Base-by-base conservation (phyloP, 1,140 invertebrate species). In the Pomacea maculata region DNA sequence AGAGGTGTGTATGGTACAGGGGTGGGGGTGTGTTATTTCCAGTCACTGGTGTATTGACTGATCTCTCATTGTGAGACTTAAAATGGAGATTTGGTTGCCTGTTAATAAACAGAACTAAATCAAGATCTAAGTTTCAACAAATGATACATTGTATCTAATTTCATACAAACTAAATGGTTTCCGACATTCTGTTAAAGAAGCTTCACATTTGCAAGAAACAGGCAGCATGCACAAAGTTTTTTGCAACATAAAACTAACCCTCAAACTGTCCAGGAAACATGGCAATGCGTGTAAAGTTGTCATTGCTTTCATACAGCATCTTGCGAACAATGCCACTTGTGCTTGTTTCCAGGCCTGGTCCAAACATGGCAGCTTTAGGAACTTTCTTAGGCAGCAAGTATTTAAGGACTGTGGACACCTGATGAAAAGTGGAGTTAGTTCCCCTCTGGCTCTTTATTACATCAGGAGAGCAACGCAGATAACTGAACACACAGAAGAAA, bases 181-280 rank as follows among this genome's bases (percentile, higher is more conserved):
- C 34, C 6, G 6, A 45, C 34, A 45, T 45, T 25, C 25, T 45
- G 34, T 45, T 45, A 45, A 45, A 45, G 34, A 45, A 45, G 34
- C 34, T 45, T 45, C 34, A 45, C 6, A 45, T 45, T 45, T 45
- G 34, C 34, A 45, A 4, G 34, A 6, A 45, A 45, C 57, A 61
- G 57, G 57, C 57, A 67, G 2, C 6, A 7, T 70, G 68, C 21
- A 70, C 2, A 45, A 29, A 25, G 34, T 70, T 70, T 6, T 67
- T 67, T 67, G 65, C 25, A 67, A 70, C 9, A 11, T 29, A 3
- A 70, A 5, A 80, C 77, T 82, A 72, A 87, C 88, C 88, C 83
- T 87, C 86, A 89, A 88, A 88, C 63, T 88, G 86, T 79, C 89
- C 89, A 77, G 89, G 88, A 70, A 89, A 86, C 84, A 90, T 83